Conservation (phyloP, 1,140 invertebrate species). For the Leptinotarsa undecemlineata region DNA sequence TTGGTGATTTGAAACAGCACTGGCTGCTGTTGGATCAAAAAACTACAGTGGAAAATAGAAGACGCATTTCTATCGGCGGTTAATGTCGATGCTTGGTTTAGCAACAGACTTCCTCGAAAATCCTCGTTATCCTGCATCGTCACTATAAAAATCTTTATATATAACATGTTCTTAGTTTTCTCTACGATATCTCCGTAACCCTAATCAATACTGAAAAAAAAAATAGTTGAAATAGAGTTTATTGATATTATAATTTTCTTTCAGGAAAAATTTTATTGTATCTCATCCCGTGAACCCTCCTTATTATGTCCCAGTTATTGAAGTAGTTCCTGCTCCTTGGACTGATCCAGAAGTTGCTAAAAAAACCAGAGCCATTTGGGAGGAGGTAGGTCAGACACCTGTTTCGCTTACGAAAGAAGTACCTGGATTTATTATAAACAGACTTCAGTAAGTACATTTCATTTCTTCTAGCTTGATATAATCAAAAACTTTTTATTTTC, state of each 20-base stretch:
- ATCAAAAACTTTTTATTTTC: no score
- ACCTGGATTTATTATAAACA: slow-evolving; percentile 90
- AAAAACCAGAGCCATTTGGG: slow-evolving; percentile 71
- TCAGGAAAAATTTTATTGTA: slow-evolving; percentile 58
- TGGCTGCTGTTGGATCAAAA: no score
- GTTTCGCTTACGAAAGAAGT: slow-evolving; percentile 84
- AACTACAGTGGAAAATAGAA: no score
- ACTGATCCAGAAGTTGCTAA: slow-evolving; percentile 71
- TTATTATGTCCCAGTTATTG: slow-evolving; percentile 92
- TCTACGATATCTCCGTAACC: neutral
- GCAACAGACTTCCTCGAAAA: no score
- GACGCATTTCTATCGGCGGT: no score
- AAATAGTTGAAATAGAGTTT: neutral
- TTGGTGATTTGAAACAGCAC: no score
- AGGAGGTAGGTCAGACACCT: slow-evolving; percentile 87
- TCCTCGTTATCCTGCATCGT: no score
- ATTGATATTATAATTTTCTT: slow-evolving; percentile 3
- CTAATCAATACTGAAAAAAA: neutral
- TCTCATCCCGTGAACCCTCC: slow-evolving; percentile 97
- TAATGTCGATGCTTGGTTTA: no score
- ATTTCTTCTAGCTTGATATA: no score
- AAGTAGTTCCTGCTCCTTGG: slow-evolving; percentile 93
- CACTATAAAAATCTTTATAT: no score
- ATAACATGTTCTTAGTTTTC: no score
- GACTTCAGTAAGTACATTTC: slow-evolving; percentile 77